A percentile compares a stretch with the other conserved stretches of the same genome.
Conservation (phyloP, 2,888 invertebrate genomes). For the Drosophila borealis region DNA sequence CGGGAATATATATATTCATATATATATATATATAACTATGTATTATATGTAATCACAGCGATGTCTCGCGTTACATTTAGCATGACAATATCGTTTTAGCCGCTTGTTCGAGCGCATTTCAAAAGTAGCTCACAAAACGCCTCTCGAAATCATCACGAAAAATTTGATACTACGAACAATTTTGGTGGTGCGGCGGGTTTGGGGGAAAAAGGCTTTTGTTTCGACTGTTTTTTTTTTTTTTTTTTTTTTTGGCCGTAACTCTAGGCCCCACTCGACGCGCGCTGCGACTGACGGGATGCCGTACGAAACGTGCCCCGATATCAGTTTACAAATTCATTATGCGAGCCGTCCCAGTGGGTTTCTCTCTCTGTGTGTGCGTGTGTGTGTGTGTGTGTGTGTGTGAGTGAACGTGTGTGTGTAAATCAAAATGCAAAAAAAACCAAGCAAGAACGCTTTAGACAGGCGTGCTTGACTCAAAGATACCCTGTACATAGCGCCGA, state of each 20-base stretch:
- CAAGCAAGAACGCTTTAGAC: not conserved
- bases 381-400: slow-evolving; percentile 6
- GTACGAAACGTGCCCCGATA: slow-evolving; percentile 64
- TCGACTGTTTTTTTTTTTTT: slow-evolving; percentile 1
- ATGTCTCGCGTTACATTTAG: not conserved
- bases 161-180: slow-evolving; percentile 48
- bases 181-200: not conserved
- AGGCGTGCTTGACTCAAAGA: too few species aligned
- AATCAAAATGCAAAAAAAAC: not conserved
- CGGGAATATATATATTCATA: not conserved
- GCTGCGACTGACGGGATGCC: slow-evolving; percentile 8
- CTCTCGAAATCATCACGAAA: slow-evolving; percentile 28
- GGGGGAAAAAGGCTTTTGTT: slow-evolving; percentile 22
- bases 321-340: slow-evolving; percentile 62
- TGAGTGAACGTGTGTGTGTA: not conserved
- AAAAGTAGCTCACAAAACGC: slow-evolving; percentile 3
- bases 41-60: not conserved
- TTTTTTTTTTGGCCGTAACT: slow-evolving; percentile 17
- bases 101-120: not conserved
- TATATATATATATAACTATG: not conserved
- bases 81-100: not conserved
- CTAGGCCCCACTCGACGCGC: slow-evolving; percentile 15
- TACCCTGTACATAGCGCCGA: too few species aligned
- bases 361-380: slow-evolving; percentile 4
- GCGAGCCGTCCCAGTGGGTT: not conserved